Evolutionary conservation across 2,113 vertebrate species (phyloP).

Genomic region (Paraplagusia blochii): DNA sequence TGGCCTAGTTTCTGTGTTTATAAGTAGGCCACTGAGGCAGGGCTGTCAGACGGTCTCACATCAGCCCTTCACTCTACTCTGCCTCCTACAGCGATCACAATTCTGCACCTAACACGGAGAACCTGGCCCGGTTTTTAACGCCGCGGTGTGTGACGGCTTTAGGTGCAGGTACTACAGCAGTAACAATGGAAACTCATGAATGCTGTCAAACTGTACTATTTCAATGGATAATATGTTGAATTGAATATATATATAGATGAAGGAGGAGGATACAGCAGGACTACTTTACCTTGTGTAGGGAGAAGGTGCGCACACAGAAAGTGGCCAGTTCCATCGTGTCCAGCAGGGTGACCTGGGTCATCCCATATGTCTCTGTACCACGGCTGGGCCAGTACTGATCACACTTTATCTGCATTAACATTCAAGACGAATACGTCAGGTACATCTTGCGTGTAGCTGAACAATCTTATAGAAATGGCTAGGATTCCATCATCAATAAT

Average conservation of each 20-base stretch:
- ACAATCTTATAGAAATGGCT: neutral
- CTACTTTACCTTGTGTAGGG: constrained; percentile 87
- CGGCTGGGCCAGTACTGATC: constrained; percentile 98
- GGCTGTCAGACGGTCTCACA: constrained; percentile 51
- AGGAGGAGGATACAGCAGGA: neutral
- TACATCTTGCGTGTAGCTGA: too few relatives aligned
- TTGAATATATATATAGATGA: neutral
- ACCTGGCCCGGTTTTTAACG: constrained; percentile 48
- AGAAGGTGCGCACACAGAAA: constrained; percentile 90
- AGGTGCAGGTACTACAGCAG: constrained; percentile 1
- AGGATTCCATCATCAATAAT: too few relatives aligned
- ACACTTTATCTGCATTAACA: constrained; percentile 86
- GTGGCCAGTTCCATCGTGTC: constrained; percentile 94
- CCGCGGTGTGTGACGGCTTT: constrained; percentile 3
- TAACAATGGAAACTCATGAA: constrained; percentile 6
- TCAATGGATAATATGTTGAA: constrained; percentile 7
- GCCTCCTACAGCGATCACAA: constrained; percentile 59
- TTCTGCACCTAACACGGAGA: constrained; percentile 44
- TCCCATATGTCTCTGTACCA: constrained; percentile 90
- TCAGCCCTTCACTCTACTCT: constrained; percentile 46
- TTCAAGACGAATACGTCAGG: neutral
- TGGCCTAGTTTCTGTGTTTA: constrained; percentile 64
- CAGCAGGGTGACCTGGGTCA: constrained; percentile 89
- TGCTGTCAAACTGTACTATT: constrained; percentile 6
- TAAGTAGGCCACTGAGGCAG: constrained; percentile 64